Evolutionary conservation across 2,113 vertebrate genomes (phyloP).

Genomic region (Ptychochromis oligacanthus): DNA sequence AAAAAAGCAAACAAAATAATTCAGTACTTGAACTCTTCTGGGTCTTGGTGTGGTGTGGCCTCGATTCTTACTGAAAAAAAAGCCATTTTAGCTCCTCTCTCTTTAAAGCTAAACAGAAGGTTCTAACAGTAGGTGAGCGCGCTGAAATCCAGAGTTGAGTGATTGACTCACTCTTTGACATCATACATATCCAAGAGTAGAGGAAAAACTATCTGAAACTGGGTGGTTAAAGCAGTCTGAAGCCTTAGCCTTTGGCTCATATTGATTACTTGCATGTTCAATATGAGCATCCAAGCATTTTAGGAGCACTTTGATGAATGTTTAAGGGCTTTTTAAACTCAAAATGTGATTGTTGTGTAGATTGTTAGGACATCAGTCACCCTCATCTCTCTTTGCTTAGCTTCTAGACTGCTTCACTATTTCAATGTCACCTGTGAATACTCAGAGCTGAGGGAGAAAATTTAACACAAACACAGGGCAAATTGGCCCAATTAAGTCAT

Average conservation of each 20-base stretch:
- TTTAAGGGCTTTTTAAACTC: background rate
- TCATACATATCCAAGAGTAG: background rate
- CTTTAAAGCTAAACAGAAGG: background rate
- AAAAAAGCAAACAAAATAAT: background rate
- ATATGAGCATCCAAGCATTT: background rate
- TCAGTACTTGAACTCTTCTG: background rate
- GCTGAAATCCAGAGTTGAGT: background rate
- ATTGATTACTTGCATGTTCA: background rate
- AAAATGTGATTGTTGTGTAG: background rate
- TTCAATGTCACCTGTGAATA: conserved; percentile 70
- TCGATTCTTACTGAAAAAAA: background rate
- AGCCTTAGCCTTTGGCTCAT: background rate
- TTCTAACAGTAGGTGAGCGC: background rate
- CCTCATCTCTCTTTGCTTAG: conserved; percentile 19
- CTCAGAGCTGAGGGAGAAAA: conserved; percentile 64
- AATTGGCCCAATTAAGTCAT: conserved; percentile 80
- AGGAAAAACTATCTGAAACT: background rate
- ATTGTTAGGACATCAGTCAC: background rate
- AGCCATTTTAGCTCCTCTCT: background rate
- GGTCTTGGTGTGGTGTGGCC: background rate
- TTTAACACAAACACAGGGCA: conserved; percentile 76
- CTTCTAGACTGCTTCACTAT: conserved; percentile 40
- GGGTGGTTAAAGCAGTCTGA: background rate
- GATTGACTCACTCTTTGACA: background rate
- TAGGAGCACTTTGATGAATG: background rate